These are phyloP conservation scores for Scaptomyza flava DNA, from an alignment of 2,888 invertebrate species.

Conservation along the genomic window DNA sequence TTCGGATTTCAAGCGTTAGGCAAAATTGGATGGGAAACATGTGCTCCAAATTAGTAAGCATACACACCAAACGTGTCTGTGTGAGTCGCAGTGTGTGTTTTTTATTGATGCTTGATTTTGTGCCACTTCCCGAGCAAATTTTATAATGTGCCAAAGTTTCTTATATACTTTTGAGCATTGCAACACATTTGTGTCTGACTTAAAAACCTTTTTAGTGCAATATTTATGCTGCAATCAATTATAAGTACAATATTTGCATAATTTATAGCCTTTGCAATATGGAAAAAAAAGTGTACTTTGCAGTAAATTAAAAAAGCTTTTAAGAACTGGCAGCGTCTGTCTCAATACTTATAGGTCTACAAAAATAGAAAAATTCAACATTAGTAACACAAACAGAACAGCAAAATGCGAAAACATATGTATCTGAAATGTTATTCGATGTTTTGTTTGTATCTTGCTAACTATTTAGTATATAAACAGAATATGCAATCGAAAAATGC, in stretches of 20 bases:
- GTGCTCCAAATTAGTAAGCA: conserved; percentile 55
- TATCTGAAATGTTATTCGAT: conserved; percentile 12
- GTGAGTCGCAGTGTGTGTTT: background rate
- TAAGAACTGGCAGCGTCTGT: conserved; percentile 37
- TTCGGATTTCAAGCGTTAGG: conserved; percentile 24
- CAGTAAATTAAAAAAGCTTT: conserved; percentile 44
- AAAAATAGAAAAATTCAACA: conserved; percentile 59
- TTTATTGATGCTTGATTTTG: conserved; percentile 19
- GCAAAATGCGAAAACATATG: conserved; percentile 42
- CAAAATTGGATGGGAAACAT: conserved; percentile 52
- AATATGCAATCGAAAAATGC: conserved; percentile 38
- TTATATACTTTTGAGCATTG: too few species aligned
- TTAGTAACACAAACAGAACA: conserved; percentile 12
- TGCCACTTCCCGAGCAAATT: background rate
- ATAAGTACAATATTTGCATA: too few species aligned
- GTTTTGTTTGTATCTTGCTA: conserved; percentile 8
- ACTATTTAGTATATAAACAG: conserved; percentile 1
- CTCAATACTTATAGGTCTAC: conserved; percentile 18
- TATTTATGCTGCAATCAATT: too few species aligned
- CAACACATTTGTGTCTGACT: too few species aligned
- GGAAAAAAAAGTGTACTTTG: conserved; percentile 12
- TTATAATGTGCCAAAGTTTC: conserved; percentile 11
- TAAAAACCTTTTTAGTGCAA: too few species aligned
- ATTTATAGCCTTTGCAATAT: too few species aligned
- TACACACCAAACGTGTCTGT: conserved; percentile 4